Evolutionary conservation across 1,140 invertebrate species (phyloP).

Genomic region (Ceratosolen solmsi): DNA sequence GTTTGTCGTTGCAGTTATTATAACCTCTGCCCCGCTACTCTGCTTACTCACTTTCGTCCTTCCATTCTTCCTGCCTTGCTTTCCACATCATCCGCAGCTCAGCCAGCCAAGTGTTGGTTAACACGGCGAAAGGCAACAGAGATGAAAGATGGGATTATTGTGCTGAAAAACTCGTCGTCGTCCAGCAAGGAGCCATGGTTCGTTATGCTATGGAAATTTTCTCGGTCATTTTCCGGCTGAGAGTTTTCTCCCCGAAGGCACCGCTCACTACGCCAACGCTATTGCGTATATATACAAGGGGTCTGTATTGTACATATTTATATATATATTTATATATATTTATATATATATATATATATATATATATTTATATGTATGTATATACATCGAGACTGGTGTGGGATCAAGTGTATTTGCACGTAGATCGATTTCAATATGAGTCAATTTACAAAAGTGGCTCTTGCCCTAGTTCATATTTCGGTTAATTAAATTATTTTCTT

Average conservation of each 20-base stretch:
- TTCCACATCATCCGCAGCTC: background rate
- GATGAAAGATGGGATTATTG: conserved; percentile 1
- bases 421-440: conserved; percentile 27
- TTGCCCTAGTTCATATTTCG: background rate
- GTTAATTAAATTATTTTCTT: conserved; percentile 32
- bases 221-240: background rate
- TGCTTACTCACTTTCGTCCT: background rate
- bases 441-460: conserved; percentile 30
- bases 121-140: background rate
- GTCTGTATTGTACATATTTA: too few relatives aligned
- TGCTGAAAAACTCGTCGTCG: background rate
- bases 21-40: background rate
- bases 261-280: background rate
- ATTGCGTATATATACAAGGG: too few relatives aligned
- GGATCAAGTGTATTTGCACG: conserved; percentile 23
- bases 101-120: background rate
- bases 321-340: background rate
- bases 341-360: too few relatives aligned
- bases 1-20: background rate
- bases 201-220: conserved; percentile 51
- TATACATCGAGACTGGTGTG: background rate
- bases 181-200: conserved; percentile 9
- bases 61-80: background rate
- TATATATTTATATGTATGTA: background rate
- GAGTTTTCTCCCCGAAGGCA: background rate